Percentiles rank a stretch among this genome's conserved stretches.
phyloP scores from a whole-genome alignment of 2,113 vertebrate species.

The Zingel zingel region DNA sequence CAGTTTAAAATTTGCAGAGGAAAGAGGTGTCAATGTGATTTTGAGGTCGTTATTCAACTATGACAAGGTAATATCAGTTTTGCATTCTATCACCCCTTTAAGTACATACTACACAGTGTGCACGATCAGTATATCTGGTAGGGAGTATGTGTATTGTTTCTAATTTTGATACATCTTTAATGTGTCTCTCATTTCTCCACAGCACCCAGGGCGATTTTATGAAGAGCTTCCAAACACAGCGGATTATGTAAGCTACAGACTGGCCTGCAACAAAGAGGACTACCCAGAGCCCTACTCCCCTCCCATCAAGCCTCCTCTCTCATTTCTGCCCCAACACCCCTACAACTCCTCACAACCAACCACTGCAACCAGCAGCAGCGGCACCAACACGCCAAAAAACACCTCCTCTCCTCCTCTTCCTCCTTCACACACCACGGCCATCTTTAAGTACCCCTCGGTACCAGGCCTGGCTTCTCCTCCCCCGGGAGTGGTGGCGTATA shows the following conservation, averaged over 20 bases:
- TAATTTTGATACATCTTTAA: not conserved
- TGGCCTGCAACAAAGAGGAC: constrained; percentile 87
- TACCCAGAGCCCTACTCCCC: constrained; percentile 86
- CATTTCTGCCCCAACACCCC: constrained; percentile 86
- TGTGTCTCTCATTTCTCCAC: constrained; percentile 55
- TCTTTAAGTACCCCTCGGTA: constrained; percentile 87
- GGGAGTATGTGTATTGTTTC: not conserved
- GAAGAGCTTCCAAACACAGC: constrained; percentile 87
- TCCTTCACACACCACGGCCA: constrained; percentile 81
- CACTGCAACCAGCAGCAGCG: constrained; percentile 54
- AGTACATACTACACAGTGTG: not conserved
- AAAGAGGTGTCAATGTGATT: too few relatives aligned
- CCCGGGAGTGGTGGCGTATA: constrained; percentile 79
- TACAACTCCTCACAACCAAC: constrained; percentile 75
- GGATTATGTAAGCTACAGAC: constrained; percentile 88
- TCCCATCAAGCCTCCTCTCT: constrained; percentile 81
- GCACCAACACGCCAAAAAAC: constrained; percentile 74
- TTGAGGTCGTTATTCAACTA: too few relatives aligned
- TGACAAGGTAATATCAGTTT: too few relatives aligned
- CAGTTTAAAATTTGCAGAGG: too few relatives aligned
- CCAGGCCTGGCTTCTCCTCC: constrained; percentile 84
- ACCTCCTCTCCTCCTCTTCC: constrained; percentile 80
- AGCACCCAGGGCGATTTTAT: constrained; percentile 86
- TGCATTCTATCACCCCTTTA: not conserved
- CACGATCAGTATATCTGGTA: not conserved